phyloP scores from a whole-genome alignment of 1,140 invertebrate species.

The Eupristina koningsbergeri region DNA sequence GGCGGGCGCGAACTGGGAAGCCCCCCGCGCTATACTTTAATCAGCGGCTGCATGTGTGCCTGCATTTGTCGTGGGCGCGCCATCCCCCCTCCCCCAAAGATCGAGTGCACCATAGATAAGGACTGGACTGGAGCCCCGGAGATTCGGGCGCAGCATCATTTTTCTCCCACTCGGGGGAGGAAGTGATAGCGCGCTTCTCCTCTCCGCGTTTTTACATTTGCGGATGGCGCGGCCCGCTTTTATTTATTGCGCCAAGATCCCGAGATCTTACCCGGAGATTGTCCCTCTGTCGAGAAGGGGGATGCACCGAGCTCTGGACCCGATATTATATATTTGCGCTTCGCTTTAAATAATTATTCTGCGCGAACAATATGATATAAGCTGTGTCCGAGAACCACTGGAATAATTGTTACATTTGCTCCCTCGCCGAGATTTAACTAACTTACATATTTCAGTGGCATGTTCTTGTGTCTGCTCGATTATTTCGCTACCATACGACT shows the following conservation, averaged over 20 bases:
- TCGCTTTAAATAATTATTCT: slow-evolving; percentile 8
- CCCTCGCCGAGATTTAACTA: neutral
- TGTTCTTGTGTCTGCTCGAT: neutral
- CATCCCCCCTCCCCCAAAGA: neutral
- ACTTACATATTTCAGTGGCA: slow-evolving; percentile 8
- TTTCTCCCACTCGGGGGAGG: neutral
- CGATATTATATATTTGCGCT: neutral
- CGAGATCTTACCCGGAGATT: neutral
- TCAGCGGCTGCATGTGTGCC: neutral
- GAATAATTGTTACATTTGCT: slow-evolving; percentile 1
- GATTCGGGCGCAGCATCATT: neutral
- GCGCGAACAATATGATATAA: neutral
- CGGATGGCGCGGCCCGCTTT: neutral
- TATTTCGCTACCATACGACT: neutral
- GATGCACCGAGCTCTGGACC: neutral
- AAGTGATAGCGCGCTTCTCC: neutral
- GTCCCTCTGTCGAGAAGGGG: neutral
- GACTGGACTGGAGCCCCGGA: neutral
- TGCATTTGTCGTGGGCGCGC: neutral
- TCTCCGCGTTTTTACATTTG: neutral
- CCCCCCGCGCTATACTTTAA: slow-evolving; percentile 13
- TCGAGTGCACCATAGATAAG: neutral
- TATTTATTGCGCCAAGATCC: neutral
- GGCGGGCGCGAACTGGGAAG: neutral
- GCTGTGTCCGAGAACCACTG: neutral